These are phyloP conservation scores for Oreochromis tanganicae DNA, from an alignment of 2,113 vertebrate species.

Conservation along the genomic window DNA sequence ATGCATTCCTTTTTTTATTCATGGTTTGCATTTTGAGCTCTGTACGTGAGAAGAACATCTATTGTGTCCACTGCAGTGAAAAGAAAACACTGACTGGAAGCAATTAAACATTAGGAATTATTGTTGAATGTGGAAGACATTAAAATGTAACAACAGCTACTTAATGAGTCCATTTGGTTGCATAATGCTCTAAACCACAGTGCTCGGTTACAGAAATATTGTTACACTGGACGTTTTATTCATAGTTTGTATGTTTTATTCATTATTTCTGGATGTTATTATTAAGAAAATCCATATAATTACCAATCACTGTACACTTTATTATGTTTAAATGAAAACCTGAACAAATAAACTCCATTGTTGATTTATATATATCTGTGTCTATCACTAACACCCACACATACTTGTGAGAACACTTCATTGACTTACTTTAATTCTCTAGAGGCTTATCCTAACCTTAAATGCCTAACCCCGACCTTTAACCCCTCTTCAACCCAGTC, in stretches of 20 bases:
- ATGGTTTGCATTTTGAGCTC: not conserved
- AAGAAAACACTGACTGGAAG: slow-evolving; percentile 4
- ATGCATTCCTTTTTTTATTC: not conserved
- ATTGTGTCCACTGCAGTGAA: not conserved
- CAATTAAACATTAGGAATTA: slow-evolving; percentile 23
- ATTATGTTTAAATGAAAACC: not conserved
- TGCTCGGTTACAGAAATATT: not conserved
- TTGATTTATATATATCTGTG: not conserved
- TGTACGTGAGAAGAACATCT: not conserved
- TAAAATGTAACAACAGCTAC: not conserved
- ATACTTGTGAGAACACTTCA: not conserved
- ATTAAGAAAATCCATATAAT: not conserved
- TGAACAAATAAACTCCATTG: not conserved
- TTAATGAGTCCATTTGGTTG: not conserved
- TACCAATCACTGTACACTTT: not conserved
- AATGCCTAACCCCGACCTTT: not conserved
- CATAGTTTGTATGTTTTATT: not conserved
- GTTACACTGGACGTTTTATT: not conserved
- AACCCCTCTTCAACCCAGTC: not conserved
- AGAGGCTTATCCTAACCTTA: not conserved
- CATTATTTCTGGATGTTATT: not conserved
- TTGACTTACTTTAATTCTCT: not conserved
- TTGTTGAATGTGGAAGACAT: slow-evolving; percentile 19
- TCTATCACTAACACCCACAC: not conserved
- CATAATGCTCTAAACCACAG: not conserved